These are phyloP conservation scores for Sicus ferrugineus DNA, from an alignment of 2,888 invertebrate genomes.

Conservation along the genomic window DNA sequence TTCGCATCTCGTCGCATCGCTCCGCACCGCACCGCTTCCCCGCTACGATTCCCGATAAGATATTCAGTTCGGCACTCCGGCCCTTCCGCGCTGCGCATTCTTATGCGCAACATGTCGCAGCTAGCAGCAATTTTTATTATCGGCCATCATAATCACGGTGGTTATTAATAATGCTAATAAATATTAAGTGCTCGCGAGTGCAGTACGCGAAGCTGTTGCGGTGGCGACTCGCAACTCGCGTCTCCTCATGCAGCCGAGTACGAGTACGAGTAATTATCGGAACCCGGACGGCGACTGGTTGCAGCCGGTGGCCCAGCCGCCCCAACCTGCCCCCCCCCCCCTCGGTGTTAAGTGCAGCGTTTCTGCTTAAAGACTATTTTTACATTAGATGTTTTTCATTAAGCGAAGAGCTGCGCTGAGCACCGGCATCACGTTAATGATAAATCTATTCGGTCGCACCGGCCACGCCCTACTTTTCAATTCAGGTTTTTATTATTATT, in stretches of 20 bases:
- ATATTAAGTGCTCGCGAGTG: conserved; percentile 15
- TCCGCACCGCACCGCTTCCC: no score
- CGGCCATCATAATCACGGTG: conserved; percentile 32
- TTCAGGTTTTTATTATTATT: no score
- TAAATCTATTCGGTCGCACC: no score
- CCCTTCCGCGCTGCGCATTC: background rate
- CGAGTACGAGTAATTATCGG: conserved; percentile 31
- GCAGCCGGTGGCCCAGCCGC: background rate
- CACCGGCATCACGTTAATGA: no score
- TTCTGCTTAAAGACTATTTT: background rate
- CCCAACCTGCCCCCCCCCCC: background rate
- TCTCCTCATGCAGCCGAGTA: conserved; percentile 10
- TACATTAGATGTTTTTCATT: background rate
- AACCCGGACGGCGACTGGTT: conserved; percentile 11
- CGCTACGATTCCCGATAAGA: conserved; percentile 11
- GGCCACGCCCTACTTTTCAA: no score
- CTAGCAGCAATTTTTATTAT: conserved; percentile 32
- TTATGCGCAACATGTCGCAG: conserved; percentile 22
- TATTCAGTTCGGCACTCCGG: background rate
- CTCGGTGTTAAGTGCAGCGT: conserved; percentile 16
- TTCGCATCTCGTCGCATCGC: background rate
- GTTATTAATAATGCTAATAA: conserved; percentile 33
- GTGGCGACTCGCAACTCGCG: conserved; percentile 1
- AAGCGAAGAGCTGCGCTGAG: no score
- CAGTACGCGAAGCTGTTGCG: conserved; percentile 10